Base-by-base conservation (phyloP, 2,888 invertebrate genomes). In the Seira ritae region DNA sequence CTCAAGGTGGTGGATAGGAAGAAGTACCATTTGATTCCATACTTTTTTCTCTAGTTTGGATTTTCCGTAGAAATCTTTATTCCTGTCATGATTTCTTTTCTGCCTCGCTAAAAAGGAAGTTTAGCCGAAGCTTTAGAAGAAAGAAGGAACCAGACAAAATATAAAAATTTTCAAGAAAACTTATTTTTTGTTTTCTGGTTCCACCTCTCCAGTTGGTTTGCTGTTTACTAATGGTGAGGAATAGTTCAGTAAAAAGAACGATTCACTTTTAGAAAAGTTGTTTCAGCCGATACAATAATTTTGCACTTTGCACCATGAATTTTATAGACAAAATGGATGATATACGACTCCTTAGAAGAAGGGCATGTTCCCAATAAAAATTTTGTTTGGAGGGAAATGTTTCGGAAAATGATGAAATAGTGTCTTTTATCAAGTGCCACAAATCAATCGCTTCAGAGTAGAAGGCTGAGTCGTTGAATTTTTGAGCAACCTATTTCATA, bases 301-400 rank as follows among this genome's bases (percentile, higher is more conserved):
- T 55, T 55, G 55, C 55, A 55, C 55, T 55, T 55, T 55, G 55
- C 55, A 17, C 55, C 17, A 55, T 55, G 55, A 55, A 55, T 55
- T 55, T 17, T 55, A 55, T 12, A 55, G 12, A 15, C 3, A 55
- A 55, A 3, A 55, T 55, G 55, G 12, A 55, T n/a, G 55, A 55
- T 55, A 1, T 55, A 31, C 31, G 2, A 31, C 31, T 31, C 8
- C 8, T 31, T 4, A 31, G 8, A 4, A 31, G 2, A 8, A 31
- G 31, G 31, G 31, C 8, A 55, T 55, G 17, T 3, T n/a, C 15
- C 6, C 3, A 55, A n/a, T n/a, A 55, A 55, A 55, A 55, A 42
- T 42, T 42, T 42, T 55, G 55, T 55, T n/a, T 55, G 55, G 55
- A 12, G 55, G 55, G 55, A 3, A 55, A 42, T 42, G 42, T 42